These are phyloP conservation scores for Druon quercuslanigerum DNA, from an alignment of 1,140 invertebrate genomes.

Conservation along the genomic window DNA sequence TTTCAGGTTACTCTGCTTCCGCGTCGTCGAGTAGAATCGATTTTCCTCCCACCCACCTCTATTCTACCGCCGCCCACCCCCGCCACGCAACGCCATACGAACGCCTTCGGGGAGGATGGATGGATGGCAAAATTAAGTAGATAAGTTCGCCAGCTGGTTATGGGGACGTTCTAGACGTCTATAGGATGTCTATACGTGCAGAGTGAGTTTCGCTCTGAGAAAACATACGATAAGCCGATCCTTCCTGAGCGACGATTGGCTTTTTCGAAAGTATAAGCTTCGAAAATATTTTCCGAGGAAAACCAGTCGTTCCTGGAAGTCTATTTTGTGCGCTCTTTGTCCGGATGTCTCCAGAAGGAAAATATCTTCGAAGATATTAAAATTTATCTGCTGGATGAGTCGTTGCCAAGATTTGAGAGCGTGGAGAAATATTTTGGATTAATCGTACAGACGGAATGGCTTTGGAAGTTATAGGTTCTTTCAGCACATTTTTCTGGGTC, in stretches of 20 bases:
- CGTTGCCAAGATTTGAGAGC: no score
- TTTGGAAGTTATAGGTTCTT: no score
- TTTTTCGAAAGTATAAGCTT: conserved; percentile 27
- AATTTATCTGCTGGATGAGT: conserved; percentile 15
- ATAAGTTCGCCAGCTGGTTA: conserved; percentile 24
- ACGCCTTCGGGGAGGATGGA: conserved; percentile 24
- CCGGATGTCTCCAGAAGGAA: conserved; percentile 23
- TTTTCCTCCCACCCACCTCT: conserved; percentile 9
- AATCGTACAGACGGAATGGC: no score
- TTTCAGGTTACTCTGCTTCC: conserved; percentile 10
- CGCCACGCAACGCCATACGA: not conserved
- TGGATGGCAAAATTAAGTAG: conserved; percentile 28
- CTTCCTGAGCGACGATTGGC: conserved; percentile 30
- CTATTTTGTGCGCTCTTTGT: conserved; percentile 11
- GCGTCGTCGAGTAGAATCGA: conserved; percentile 24
- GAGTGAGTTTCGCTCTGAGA: conserved; percentile 18
- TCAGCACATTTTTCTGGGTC: no score
- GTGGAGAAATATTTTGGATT: no score
- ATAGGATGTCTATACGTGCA: conserved; percentile 2
- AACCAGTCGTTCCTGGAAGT: not conserved
- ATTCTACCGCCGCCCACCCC: not conserved
- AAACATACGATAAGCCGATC: conserved; percentile 30
- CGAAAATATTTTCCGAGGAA: conserved; percentile 18
- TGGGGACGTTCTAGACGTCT: conserved; percentile 20
- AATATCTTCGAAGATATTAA: conserved; percentile 24